Conservation (phyloP, 2,113 vertebrate genomes). For the Mobula hypostoma region DNA sequence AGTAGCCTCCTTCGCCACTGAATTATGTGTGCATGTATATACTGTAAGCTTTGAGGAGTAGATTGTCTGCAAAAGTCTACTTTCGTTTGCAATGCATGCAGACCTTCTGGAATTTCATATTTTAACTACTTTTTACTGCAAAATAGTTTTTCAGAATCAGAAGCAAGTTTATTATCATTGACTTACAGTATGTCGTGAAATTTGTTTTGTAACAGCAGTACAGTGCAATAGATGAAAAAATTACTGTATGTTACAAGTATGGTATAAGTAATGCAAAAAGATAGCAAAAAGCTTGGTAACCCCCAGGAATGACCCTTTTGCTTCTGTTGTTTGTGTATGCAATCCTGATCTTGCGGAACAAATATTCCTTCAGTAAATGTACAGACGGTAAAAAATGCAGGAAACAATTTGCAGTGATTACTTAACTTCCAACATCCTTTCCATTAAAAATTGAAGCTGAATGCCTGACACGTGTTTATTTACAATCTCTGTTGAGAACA, state of each 20-base stretch:
- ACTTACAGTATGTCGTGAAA: too few relatives aligned
- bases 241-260: too few relatives aligned
- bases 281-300: too few relatives aligned
- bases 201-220: too few relatives aligned
- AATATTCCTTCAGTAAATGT: not conserved
- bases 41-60: not conserved
- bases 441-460: not conserved
- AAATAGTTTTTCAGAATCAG: too few relatives aligned
- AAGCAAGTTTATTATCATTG: too few relatives aligned
- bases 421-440: not conserved
- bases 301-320: not conserved
- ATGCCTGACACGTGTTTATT: conserved; percentile 8
- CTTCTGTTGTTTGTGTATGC: not conserved
- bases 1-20: not conserved
- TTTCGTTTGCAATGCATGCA: not conserved
- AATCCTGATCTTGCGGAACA: not conserved
- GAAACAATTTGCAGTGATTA: not conserved
- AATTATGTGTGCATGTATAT: not conserved
- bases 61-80: not conserved
- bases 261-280: too few relatives aligned
- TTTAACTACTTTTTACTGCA: not conserved
- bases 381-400: not conserved
- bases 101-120: not conserved
- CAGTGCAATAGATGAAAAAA: too few relatives aligned
- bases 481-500: not conserved